Percentiles rank a stretch among this genome's conserved stretches.
These are phyloP conservation scores for Plestiodon gilberti DNA, from an alignment of 2,113 vertebrate species.

Conservation along the genomic window DNA sequence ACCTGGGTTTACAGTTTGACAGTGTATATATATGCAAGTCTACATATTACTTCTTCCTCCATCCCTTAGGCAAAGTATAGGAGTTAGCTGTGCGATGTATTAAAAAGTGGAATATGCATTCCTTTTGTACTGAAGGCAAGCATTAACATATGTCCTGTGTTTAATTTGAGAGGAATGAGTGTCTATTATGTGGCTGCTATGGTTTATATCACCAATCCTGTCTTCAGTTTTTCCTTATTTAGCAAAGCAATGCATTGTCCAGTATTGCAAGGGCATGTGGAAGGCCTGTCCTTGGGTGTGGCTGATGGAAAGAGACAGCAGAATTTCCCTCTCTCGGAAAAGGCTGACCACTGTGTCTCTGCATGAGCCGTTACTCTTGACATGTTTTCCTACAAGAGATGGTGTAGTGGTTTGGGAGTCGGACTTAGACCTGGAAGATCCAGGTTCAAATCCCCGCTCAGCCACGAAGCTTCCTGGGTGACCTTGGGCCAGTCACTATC, in stretches of 20 bases:
- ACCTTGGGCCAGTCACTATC: too few relatives aligned
- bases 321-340: too few relatives aligned
- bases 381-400: too few relatives aligned
- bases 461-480: too few relatives aligned
- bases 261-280: background rate
- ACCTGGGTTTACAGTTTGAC: background rate
- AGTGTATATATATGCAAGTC: background rate
- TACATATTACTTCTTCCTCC: background rate
- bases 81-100: background rate
- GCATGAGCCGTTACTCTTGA: too few relatives aligned
- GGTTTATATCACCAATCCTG: background rate
- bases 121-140: background rate
- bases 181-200: background rate
- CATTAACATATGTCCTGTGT: background rate
- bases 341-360: too few relatives aligned
- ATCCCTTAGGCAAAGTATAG: background rate
- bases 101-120: constrained; percentile 2
- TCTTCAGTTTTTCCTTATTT: background rate
- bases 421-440: too few relatives aligned
- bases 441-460: too few relatives aligned
- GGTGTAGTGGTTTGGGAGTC: too few relatives aligned
- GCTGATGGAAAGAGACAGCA: too few relatives aligned
- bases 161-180: constrained; percentile 2
- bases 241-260: background rate
- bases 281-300: background rate